Evolutionary conservation across 2,113 vertebrate genomes (phyloP).

Genomic region (Corvus cornix): DNA sequence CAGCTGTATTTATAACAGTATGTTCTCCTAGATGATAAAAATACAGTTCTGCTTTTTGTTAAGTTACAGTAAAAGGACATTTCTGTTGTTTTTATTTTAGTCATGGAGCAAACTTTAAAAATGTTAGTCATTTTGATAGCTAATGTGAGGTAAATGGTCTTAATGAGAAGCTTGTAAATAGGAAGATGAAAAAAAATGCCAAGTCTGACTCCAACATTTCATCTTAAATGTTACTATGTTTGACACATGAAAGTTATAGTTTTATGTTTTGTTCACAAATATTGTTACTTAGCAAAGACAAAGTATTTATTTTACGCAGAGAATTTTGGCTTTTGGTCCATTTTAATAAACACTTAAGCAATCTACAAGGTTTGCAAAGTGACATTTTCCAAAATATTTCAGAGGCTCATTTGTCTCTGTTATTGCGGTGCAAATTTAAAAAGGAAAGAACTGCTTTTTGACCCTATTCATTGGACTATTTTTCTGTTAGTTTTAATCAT

Average conservation of each 20-base stretch:
- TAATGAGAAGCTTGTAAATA: slow-evolving; percentile 63
- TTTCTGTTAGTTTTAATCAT: neutral
- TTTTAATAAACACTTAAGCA: slow-evolving; percentile 73
- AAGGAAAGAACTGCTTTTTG: slow-evolving; percentile 39
- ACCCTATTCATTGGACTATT: neutral
- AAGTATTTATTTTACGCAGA: slow-evolving; percentile 58
- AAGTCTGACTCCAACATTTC: slow-evolving; percentile 33
- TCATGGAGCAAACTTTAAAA: slow-evolving; percentile 55
- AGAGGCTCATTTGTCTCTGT: neutral
- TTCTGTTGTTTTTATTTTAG: slow-evolving; percentile 56
- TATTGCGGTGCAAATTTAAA: slow-evolving; percentile 12
- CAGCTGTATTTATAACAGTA: slow-evolving; percentile 69
- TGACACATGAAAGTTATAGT: slow-evolving; percentile 57
- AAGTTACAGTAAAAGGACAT: slow-evolving; percentile 53
- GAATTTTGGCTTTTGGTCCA: slow-evolving; percentile 62
- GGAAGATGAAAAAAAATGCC: slow-evolving; percentile 33
- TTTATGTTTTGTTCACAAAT: slow-evolving; percentile 66
- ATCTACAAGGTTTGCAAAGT: slow-evolving; percentile 48
- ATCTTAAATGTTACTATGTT: slow-evolving; percentile 54
- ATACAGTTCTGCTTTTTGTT: slow-evolving; percentile 66
- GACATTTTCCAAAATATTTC: slow-evolving; percentile 48
- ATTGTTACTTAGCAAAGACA: slow-evolving; percentile 59
- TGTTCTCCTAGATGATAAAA: slow-evolving; percentile 57
- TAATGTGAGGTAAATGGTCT: slow-evolving; percentile 50
- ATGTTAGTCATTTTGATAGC: slow-evolving; percentile 66